Base-by-base conservation (phyloP, 2,797 vertebrate species). In the Chrosomus eos region DNA sequence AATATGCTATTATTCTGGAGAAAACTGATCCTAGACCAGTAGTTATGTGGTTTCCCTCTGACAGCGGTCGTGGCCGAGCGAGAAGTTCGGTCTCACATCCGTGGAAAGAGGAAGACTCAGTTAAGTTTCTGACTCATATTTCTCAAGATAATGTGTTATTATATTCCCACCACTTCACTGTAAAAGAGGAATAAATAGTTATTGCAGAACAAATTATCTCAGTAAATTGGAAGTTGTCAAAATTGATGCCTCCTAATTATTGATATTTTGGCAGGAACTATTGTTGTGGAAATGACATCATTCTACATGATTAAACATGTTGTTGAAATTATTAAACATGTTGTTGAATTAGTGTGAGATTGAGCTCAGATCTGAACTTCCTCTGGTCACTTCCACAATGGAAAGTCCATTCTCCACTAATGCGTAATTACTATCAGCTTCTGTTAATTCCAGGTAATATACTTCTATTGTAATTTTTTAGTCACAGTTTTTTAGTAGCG, bases 301-400 rank as follows among this genome's bases (percentile, higher is more conserved):
- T 51, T 2, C 13, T 36, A 21, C 48, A 38, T 70, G 19, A 3
- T 26, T 67, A 43, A 26, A 28, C 13, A 10, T 36, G 43, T 68
- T 53, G 36, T n/a, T 38, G 28, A 31, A 28, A n/a, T n/a, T n/a
- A 3, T 26, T 67, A 43, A 26, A 28, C 13, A 10, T 36, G 43
- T 68, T 53, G 36, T n/a, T 72, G 53, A 72, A 72, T 62, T 10
- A 3, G 2, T 33, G 19, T 73, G 28, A 3, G 38, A 64, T 0
- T 70, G 64, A 53, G 21, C 31, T 13, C 11, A 28, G n/a, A 14
- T 28, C 8, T 43, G 75, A 62, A n/a, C 81, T 82, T 82, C 81
- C 71, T 82, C 71, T 28, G 71, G 71, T 82, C 23, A 82, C 81
- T 82, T 82, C 81, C 81, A 53, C 58, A 51, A 36, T 64, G 70